phyloP scores from a whole-genome alignment of 2,888 invertebrate species.

The Prosapia bicincta region DNA sequence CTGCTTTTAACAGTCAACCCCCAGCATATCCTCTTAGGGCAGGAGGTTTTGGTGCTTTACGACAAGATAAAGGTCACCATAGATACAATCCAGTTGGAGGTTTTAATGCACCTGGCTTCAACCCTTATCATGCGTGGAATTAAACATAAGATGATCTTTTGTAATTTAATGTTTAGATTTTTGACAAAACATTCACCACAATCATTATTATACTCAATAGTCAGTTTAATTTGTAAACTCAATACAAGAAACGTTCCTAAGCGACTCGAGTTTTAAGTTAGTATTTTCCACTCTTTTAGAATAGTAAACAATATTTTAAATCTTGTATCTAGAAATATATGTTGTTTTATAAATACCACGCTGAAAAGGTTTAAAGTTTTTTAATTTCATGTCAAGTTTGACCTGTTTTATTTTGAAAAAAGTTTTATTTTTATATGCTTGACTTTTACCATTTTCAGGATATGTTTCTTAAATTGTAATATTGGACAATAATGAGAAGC shows the following conservation, averaged over 20 bases:
- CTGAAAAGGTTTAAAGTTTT: background rate
- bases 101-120: background rate
- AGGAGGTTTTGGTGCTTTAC: slow-evolving; percentile 14
- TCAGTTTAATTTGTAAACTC: background rate
- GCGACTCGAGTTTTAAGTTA: background rate
- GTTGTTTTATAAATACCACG: background rate
- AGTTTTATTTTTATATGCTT: background rate
- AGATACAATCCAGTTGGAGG: slow-evolving; percentile 12
- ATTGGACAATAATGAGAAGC: background rate
- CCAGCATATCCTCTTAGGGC: background rate
- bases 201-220: background rate
- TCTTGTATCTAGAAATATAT: background rate
- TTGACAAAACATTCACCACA: background rate
- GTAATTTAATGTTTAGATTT: background rate
- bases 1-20: background rate
- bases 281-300: no score
- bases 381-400: background rate
- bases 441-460: background rate
- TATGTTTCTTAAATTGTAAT: background rate
- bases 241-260: background rate
- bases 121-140: background rate
- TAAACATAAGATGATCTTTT: background rate
- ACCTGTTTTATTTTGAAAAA: no score
- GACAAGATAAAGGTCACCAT: slow-evolving; percentile 17
- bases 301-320: no score